Conservation (phyloP, 2,113 vertebrate genomes). For the Laticauda laticaudata region DNA sequence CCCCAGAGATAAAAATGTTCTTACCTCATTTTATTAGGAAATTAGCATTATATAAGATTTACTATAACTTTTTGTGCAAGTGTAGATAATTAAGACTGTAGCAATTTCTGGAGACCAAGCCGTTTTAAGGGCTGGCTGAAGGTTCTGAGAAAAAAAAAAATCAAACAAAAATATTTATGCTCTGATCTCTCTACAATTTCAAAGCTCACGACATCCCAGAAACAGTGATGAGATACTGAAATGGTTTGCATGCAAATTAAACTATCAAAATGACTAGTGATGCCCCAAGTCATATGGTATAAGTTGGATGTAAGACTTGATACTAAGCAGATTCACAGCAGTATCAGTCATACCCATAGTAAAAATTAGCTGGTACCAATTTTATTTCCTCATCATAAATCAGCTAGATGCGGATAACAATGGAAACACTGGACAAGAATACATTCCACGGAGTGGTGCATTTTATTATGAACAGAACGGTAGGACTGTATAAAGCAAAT, state of each 20-base stretch:
- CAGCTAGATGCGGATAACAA: neutral
- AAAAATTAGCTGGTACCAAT: accelerated
- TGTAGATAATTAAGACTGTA: neutral
- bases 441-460: neutral
- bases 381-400: neutral
- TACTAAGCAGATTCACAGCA: neutral
- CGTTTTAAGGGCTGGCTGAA: neutral
- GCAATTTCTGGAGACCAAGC: neutral
- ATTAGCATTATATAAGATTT: neutral
- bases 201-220: no score
- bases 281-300: neutral
- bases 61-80: neutral
- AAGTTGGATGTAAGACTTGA: neutral
- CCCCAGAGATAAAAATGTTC: neutral
- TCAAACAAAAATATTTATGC: neutral
- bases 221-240: neutral
- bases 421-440: neutral
- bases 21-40: neutral
- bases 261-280: neutral
- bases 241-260: neutral
- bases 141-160: neutral
- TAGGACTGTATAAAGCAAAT: neutral
- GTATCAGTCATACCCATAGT: neutral
- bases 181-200: neutral
- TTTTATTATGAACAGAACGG: neutral